Evolutionary conservation across 2,113 vertebrate genomes (phyloP).

Genomic region (Dasyornis broadbenti): DNA sequence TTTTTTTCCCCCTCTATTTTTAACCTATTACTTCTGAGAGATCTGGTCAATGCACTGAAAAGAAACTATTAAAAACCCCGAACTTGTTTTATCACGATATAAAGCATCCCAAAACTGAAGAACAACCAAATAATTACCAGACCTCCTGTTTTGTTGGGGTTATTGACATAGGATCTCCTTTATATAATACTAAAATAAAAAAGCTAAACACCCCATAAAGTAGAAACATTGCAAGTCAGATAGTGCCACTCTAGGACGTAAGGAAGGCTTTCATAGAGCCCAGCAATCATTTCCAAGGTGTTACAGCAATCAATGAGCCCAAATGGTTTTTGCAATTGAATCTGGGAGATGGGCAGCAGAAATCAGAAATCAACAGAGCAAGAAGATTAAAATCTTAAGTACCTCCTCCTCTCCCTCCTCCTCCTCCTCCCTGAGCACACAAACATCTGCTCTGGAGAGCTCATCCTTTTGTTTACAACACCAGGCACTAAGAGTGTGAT

Average conservation of each 20-base stretch:
- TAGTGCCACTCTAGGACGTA: background rate
- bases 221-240: background rate
- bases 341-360: background rate
- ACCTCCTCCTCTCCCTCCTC: background rate
- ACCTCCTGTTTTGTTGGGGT: background rate
- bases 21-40: background rate
- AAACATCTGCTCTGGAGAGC: background rate
- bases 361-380: background rate
- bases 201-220: background rate
- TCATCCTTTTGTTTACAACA: background rate
- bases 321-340: background rate
- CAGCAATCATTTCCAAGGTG: background rate
- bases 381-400: background rate
- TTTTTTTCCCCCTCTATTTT: background rate
- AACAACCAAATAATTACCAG: background rate
- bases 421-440: background rate
- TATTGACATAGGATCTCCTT: background rate
- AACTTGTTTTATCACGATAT: background rate
- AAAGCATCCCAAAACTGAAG: background rate
- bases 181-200: background rate
- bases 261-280: background rate
- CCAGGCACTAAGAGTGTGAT: background rate
- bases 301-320: background rate
- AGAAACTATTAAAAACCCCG: background rate
- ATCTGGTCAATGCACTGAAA: background rate